These are phyloP conservation scores for Lamellibrachia satsuma DNA, from an alignment of 2,888 invertebrate species.

Conservation along the genomic window DNA sequence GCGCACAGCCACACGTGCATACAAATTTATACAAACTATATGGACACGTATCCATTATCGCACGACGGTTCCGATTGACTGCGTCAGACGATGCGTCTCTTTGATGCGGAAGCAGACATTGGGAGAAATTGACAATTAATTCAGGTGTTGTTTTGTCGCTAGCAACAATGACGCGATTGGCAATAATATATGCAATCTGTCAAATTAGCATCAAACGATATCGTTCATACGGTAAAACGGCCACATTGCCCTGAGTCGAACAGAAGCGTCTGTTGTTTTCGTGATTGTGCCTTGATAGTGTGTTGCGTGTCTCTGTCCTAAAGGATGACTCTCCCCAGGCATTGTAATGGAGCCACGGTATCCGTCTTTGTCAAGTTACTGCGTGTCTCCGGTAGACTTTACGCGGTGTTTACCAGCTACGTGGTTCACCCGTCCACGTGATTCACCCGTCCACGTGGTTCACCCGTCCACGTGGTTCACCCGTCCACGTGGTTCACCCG, in stretches of 20 bases:
- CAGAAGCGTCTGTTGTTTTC: neutral
- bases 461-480: too few relatives aligned
- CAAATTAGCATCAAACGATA: neutral
- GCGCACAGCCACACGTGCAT: neutral
- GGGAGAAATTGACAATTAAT: neutral
- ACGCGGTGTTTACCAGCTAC: too few relatives aligned
- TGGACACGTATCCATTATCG: neutral
- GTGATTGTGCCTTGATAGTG: neutral
- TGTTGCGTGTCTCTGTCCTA: neutral
- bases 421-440: too few relatives aligned
- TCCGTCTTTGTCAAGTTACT: too few relatives aligned
- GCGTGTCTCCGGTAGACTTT: too few relatives aligned
- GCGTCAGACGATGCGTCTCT: neutral
- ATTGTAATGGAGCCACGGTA: neutral
- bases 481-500: too few relatives aligned
- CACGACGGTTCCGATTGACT: neutral
- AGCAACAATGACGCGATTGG: neutral
- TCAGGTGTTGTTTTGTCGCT: neutral
- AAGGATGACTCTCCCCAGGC: neutral
- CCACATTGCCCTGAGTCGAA: neutral
- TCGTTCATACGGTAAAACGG: neutral
- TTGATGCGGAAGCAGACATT: neutral
- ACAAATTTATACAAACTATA: neutral
- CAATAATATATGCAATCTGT: constrained; percentile 8
- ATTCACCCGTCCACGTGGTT: too few relatives aligned